A percentile compares a stretch with the other conserved stretches of the same genome.
phyloP scores from a whole-genome alignment of 2,113 vertebrate species.

The Elaphurus davidianus region DNA sequence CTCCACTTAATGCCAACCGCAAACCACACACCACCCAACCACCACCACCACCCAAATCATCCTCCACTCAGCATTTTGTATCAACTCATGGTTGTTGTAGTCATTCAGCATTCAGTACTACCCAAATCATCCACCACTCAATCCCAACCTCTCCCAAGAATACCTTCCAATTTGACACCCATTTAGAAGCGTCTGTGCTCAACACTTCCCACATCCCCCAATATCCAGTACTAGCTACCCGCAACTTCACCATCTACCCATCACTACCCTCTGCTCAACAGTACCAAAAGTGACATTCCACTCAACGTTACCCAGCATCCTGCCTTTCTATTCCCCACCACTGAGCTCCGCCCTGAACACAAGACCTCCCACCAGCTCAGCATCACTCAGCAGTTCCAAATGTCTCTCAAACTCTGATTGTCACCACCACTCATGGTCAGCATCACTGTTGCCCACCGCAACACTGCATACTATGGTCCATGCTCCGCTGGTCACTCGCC shows the following conservation, averaged over 20 bases:
- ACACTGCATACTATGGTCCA: fast-evolving
- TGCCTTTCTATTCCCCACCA: neutral
- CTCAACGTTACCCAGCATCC: neutral
- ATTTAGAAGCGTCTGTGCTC: neutral
- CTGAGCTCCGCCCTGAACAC: neutral
- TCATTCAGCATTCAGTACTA: neutral
- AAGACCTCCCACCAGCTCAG: too few relatives aligned
- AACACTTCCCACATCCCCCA: neutral
- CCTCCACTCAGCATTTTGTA: neutral
- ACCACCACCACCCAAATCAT: too few relatives aligned
- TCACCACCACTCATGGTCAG: neutral
- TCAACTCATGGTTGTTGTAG: neutral
- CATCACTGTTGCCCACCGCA: fast-evolving
- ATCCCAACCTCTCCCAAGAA: neutral
- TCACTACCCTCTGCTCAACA: neutral
- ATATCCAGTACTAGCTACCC: neutral
- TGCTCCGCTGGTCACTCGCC: fast-evolving
- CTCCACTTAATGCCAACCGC: neutral
- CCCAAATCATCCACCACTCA: neutral
- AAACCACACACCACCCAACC: neutral
- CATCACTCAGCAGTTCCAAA: neutral
- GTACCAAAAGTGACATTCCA: neutral
- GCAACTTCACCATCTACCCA: neutral
- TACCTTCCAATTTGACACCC: neutral
- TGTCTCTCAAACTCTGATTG: too few relatives aligned